Base-by-base conservation (phyloP, 2,113 vertebrate genomes). In the Engraulis encrasicolus region DNA sequence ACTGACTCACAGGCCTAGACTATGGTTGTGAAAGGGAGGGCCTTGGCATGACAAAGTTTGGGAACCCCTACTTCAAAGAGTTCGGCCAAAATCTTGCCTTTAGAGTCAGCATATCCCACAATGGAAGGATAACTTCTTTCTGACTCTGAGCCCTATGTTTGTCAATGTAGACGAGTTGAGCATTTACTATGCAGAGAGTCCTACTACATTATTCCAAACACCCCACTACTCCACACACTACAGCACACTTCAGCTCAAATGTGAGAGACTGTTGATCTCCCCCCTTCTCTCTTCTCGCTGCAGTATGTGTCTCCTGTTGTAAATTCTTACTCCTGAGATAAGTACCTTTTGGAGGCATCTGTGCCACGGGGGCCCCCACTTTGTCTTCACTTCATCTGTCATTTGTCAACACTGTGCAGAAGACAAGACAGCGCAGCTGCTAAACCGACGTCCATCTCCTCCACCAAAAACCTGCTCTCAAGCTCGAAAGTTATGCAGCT, bases 361-460 rank as follows among this genome's bases (percentile, higher is more conserved):
- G 50, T 34, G 6, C 80, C 20, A 40, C 6, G 52, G 40, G 80
- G 50, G n/a, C n/a, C 11, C 52, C n/a, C 52, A 61, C 80, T 81
- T 81, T 81, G 80, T 81, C 80, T 31, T 81, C 80, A 58, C 49
- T 61, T 20, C 50, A 23, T 50, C 20, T 38, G 50, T 58, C 80
- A 36, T 58, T 61, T 81, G 80, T 81, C 50, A 37, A 20, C 80
- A 36, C 66, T 31, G 17, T 14, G 12, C 31, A 34, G 23, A 71
- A 74, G 66, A 74, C 58, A 71, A 74, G 66, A 74, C 58, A 66
- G 27, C 34, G 54, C 66, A 34, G 27, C 66, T 74, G 27, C 66
- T 15, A 12, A 74, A 74, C 66, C 27, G 23, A 23, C 23, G n/a
- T n/a, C n/a, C n/a, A n/a, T n/a, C 27, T 66, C 58, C 23, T 74